phyloP scores from a whole-genome alignment of 2,113 vertebrate species.

The Picathartes gymnocephalus region DNA sequence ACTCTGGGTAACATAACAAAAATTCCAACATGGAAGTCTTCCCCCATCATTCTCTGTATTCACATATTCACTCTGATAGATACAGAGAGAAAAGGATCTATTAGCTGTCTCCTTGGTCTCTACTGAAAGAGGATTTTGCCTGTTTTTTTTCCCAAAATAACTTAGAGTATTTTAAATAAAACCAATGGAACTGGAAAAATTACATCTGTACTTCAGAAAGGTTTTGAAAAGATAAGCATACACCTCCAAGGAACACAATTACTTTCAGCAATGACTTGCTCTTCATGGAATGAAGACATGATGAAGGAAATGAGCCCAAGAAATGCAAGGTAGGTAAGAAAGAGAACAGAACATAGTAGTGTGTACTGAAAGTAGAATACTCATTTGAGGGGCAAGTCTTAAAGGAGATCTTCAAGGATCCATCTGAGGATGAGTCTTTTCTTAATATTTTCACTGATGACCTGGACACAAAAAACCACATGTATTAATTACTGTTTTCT shows the following conservation, averaged over 20 bases:
- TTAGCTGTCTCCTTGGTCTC: not conserved
- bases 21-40: not conserved
- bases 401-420: not conserved
- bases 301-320: not conserved
- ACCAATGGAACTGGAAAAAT: not conserved
- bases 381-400: not conserved
- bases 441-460: not conserved
- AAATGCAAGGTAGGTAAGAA: not conserved
- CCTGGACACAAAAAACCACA: not conserved
- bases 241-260: not conserved
- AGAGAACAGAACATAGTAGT: not conserved
- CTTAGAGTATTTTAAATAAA: not conserved
- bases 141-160: not conserved
- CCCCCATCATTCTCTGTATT: not conserved
- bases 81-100: not conserved
- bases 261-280: not conserved
- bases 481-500: not conserved
- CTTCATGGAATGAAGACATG: not conserved
- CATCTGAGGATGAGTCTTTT: not conserved
- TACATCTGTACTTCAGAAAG: not conserved
- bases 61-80: not conserved
- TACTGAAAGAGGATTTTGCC: not conserved
- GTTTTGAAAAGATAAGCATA: not conserved
- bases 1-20: not conserved
- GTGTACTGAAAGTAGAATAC: not conserved